Evolutionary conservation across 2,888 invertebrate species (phyloP), one percentile per base, ranked within the genome.

Genomic region (Eudasyphora cyanicolor): DNA sequence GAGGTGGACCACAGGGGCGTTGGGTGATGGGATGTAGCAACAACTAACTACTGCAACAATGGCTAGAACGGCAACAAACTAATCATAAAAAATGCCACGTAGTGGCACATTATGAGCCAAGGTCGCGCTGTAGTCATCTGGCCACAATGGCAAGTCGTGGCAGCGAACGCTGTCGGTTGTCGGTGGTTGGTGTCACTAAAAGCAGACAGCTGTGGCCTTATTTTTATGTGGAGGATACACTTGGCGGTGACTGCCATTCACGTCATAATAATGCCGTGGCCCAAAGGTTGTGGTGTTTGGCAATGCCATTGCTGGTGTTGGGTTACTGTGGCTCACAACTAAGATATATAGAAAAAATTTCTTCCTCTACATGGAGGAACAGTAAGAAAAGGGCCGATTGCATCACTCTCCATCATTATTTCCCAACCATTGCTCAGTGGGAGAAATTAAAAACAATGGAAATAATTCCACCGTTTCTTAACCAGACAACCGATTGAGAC

Each of bases 171-270:
- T 81, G 70, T 71, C 10, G 10, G n/a, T 54, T 57, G 29, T 54
- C 32, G 35, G 24, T 62, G 45, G 19, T 17, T 64, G 42, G 64
- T 78, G 80, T 81, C 84, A 84, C 78, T 76, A 75, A 78, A 81
- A 84, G 80, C 81, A 84, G 84, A 84, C 81, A 84, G 84, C 81
- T 84, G 84, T 84, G 84, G 84, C 84, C 84, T 84, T 70, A 49
- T 75, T 49, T 84, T 80, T 71, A 80, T 76, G 45, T 64, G 75
- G 70, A 81, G 64, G 32, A 64, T 64, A 64, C 64, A 19, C 64
- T 32, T 64, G 32, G 17, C 32, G 29, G 12, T 70, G 67, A 42
- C 45, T 76, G 81, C 69, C 77, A 74, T 77, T 75, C 27, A 75
- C 75, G 64, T 80, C 75, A 80, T 71, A 83, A 80, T 83, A 83